Evolutionary conservation across 2,888 invertebrate species (phyloP).

Genomic region (Himalopsyche japonica): DNA sequence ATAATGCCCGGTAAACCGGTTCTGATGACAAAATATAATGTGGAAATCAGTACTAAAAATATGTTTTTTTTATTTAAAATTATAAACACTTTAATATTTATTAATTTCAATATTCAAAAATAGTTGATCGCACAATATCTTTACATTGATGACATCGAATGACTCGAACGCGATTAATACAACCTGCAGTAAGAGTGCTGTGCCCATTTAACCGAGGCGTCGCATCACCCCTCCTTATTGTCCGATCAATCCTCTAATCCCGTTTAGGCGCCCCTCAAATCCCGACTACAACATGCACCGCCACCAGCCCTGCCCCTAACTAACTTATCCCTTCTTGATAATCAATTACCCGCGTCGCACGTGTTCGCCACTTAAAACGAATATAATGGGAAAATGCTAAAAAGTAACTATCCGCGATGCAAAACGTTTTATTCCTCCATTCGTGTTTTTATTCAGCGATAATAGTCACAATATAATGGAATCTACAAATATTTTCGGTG

Average conservation of each 20-base stretch:
- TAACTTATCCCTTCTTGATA: not conserved
- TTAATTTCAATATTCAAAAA: too few relatives aligned
- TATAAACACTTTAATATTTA: too few relatives aligned
- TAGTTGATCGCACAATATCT: too few relatives aligned
- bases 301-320: not conserved
- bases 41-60: too few relatives aligned
- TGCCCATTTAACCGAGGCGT: not conserved
- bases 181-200: not conserved
- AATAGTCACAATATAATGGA: not conserved
- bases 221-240: slow-evolving; percentile 6
- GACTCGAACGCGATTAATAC: too few relatives aligned
- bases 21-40: too few relatives aligned
- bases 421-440: not conserved
- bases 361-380: not conserved
- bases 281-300: not conserved
- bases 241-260: slow-evolving; percentile 20
- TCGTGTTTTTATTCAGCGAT: not conserved
- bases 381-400: not conserved
- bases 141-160: too few relatives aligned
- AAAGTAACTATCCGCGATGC: not conserved
- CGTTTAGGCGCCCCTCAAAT: slow-evolving; percentile 3
- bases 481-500: not conserved
- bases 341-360: not conserved
- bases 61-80: too few relatives aligned
- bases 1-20: too few relatives aligned